Evolutionary conservation across 2,113 vertebrate genomes (phyloP).

Genomic region (Plotosus lineatus): DNA sequence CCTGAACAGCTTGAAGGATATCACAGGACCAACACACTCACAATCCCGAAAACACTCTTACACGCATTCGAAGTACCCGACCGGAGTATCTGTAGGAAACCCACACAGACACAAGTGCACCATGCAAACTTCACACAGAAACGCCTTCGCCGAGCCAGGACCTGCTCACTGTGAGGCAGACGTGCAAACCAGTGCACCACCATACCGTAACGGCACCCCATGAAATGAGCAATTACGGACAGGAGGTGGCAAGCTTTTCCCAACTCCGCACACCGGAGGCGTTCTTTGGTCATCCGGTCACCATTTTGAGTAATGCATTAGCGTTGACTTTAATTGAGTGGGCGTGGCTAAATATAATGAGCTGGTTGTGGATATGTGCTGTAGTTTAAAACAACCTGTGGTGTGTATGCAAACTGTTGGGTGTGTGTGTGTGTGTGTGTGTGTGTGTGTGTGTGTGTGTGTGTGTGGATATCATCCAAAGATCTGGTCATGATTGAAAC

Average conservation of each 20-base stretch:
- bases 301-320: background rate
- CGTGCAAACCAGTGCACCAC: too few species aligned
- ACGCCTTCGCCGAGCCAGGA: too few species aligned
- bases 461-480: background rate
- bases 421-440: background rate
- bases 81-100: too few species aligned
- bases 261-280: background rate
- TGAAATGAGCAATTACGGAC: background rate
- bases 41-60: too few species aligned
- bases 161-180: too few species aligned
- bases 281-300: too few species aligned
- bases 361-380: background rate
- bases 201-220: background rate
- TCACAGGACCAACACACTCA: too few species aligned
- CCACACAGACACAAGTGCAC: too few species aligned
- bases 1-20: too few species aligned
- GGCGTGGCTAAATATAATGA: background rate
- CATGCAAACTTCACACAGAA: too few species aligned
- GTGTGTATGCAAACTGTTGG: background rate
- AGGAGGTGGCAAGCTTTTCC: background rate
- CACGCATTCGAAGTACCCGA: too few species aligned
- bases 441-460: background rate
- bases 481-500: background rate
- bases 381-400: background rate
- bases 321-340: background rate